These are phyloP conservation scores for Probaryconus sp. DNA, from an alignment of 1,140 invertebrate species.

Conservation along the genomic window DNA sequence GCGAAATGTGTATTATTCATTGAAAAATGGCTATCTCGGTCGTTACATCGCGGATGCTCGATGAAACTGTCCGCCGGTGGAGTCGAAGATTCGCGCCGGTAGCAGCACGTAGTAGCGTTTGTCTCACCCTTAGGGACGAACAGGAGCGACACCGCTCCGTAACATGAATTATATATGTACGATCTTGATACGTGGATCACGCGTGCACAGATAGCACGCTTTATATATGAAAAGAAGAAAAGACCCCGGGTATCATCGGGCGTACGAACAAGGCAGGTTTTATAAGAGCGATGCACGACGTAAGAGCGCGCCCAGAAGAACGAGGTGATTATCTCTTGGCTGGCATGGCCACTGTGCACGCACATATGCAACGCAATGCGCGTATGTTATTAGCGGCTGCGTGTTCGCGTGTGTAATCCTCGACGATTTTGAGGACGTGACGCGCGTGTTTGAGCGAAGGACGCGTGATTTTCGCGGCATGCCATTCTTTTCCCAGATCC, in stretches of 20 bases:
- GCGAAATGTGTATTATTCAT: constrained; percentile 37
- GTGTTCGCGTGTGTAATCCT: constrained; percentile 48
- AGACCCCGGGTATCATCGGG: constrained; percentile 18
- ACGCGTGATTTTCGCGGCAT: constrained; percentile 49
- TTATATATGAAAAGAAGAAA: constrained; percentile 10
- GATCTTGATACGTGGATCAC: constrained; percentile 51
- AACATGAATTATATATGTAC: constrained; percentile 50
- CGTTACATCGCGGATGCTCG: constrained; percentile 49
- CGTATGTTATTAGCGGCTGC: constrained; percentile 51
- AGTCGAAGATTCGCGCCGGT: constrained; percentile 25
- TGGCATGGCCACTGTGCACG: constrained; percentile 28
- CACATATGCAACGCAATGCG: constrained; percentile 2
- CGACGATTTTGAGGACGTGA: constrained; percentile 56
- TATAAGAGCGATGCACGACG: constrained; percentile 21
- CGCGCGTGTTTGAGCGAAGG: constrained; percentile 53
- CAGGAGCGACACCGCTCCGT: constrained; percentile 44
- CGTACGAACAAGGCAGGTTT: constrained; percentile 1
- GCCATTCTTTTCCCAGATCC: constrained; percentile 31
- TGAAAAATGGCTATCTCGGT: constrained; percentile 45
- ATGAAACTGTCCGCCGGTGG: constrained; percentile 32
- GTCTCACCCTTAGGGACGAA: constrained; percentile 57
- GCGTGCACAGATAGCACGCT: constrained; percentile 11
- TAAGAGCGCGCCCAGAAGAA: constrained; percentile 36
- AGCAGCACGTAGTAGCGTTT: constrained; percentile 39
- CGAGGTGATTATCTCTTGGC: constrained; percentile 58